Percentiles rank a stretch among this genome's conserved stretches.
Conservation (phyloP, 2,888 invertebrate genomes). For the Magallana nippona region DNA sequence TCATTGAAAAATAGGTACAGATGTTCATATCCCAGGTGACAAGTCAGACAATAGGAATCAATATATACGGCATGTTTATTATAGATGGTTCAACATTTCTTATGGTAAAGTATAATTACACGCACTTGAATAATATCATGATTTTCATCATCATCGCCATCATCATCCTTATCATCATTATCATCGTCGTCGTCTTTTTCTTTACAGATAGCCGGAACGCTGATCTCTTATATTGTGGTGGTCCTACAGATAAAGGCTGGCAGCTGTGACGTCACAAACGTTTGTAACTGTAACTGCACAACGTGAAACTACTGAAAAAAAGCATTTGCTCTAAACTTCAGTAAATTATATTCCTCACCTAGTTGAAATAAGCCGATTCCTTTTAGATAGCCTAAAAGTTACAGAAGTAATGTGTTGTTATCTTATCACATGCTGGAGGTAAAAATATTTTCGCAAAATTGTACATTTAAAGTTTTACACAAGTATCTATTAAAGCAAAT, state of each 20-base stretch:
- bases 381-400: background rate
- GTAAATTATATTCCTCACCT: background rate
- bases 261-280: background rate
- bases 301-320: background rate
- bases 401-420: background rate
- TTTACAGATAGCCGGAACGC: constrained; percentile 35
- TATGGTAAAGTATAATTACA: constrained; percentile 10
- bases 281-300: background rate
- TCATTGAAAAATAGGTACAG: constrained; percentile 11
- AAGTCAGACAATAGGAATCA: constrained; percentile 30
- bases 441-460: too few relatives aligned
- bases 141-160: too few relatives aligned
- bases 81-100: constrained; percentile 38
- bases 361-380: too few relatives aligned
- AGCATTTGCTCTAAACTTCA: background rate
- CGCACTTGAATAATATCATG: too few relatives aligned
- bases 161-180: too few relatives aligned
- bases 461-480: too few relatives aligned
- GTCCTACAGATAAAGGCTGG: constrained; percentile 14
- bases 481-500: too few relatives aligned
- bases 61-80: constrained; percentile 30
- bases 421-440: too few relatives aligned
- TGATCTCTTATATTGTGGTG: constrained; percentile 23
- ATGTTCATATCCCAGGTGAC: constrained; percentile 37
- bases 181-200: background rate